Base-by-base conservation (phyloP, 2,113 vertebrate genomes). In the Clarias gariepinus region DNA sequence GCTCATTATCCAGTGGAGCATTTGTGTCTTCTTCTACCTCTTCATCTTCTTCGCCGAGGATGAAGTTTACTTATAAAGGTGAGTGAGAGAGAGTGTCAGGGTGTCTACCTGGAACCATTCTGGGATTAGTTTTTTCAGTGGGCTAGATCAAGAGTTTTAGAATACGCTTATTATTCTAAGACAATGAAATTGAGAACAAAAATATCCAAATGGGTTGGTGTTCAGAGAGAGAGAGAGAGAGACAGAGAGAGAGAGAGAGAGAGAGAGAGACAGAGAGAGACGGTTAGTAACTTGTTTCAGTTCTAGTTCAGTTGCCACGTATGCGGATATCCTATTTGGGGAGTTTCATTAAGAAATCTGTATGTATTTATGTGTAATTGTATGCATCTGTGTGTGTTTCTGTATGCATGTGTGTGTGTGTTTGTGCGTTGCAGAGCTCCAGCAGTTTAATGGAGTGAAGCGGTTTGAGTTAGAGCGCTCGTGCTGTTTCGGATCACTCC, bases 401-500 rank as follows among this genome's bases (percentile, higher is more conserved):
- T 58, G 7, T 71, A 7, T 52, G 21, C 60, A n/a, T 79, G 36
- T 78, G 11, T 81, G 33, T 47, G 47, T 47, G 47, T 47, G 47
- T 47, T 6, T 47, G 63, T 78, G 4, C 12, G 52, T 53, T 90
- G 19, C 92, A 99, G 98, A 99, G 86, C 92, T 99, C 87, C 95
- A 93, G 93, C 94, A 96, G 91, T 96, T 94, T 83, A 96, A 97
- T 0, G 96, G 97, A 0, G 95, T 99, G 52, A 95, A 93, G 18
- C 94, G 95, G 4, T 99, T 96, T 47, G 92, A 95, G 13, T 91
- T 98, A 90, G 96, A 97, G 30, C 96, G 96, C 0, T 97, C 97
- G 0, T 99, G 98, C 93, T 99, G 97, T 92, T 99, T 97, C 0
- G 95, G 97, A 41, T 92, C 95, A 15, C 92, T 99, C 92, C 93